A percentile compares a stretch with the other conserved stretches of the same genome.
Evolutionary conservation across 2,888 invertebrate species (phyloP).

Genomic region (Mesoligia furuncula): DNA sequence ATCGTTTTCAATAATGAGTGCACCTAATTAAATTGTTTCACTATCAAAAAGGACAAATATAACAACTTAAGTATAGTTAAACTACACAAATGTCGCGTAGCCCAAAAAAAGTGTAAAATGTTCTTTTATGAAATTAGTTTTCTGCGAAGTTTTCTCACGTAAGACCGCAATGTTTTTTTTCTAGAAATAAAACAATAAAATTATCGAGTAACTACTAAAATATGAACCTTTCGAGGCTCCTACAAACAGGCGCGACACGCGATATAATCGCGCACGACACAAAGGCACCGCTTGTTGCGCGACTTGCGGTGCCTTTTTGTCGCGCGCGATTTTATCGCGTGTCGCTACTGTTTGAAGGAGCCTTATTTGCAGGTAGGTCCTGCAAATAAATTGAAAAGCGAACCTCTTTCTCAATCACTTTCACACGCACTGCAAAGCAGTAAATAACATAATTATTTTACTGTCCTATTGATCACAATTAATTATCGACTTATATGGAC

Average conservation of each 20-base stretch:
- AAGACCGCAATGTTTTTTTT: background rate
- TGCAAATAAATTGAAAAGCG: constrained; percentile 2
- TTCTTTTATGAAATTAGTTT: background rate
- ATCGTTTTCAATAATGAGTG: background rate
- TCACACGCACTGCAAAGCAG: constrained; percentile 28
- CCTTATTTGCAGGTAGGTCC: no score
- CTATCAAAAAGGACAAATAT: background rate
- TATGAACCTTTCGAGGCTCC: no score
- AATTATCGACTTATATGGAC: constrained; percentile 50
- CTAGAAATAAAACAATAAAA: background rate
- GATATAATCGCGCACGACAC: no score
- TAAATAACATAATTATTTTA: constrained; percentile 50
- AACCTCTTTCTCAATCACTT: constrained; percentile 34
- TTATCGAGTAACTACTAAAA: no score
- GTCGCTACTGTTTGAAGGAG: no score
- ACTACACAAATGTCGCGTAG: no score
- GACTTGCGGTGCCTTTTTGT: no score
- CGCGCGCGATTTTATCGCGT: no score
- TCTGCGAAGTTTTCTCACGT: background rate
- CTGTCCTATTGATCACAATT: constrained; percentile 36
- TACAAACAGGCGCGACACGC: no score
- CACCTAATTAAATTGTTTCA: background rate
- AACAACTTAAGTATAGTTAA: no score
- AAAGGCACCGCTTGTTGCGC: no score
- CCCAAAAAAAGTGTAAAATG: background rate